A percentile compares a stretch with the other conserved stretches of the same genome.
Conservation (phyloP, 2,888 invertebrate genomes). For the Chirona hameri region DNA sequence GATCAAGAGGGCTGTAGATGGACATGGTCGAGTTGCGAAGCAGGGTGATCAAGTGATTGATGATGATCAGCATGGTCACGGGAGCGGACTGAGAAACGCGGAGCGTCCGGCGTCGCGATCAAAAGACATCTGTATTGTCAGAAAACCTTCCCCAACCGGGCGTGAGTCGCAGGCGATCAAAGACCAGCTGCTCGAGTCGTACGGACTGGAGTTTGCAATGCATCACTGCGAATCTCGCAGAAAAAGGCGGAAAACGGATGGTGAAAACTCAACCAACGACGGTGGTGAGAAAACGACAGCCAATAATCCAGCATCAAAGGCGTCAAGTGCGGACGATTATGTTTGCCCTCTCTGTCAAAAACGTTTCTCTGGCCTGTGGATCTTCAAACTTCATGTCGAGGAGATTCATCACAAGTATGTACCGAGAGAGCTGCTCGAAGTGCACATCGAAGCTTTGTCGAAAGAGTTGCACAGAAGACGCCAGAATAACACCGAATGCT, state of each 20-base stretch:
- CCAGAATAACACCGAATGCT: constrained; percentile 44
- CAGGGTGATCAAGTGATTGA: too few species aligned
- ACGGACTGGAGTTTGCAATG: constrained; percentile 93
- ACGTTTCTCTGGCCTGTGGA: constrained; percentile 92
- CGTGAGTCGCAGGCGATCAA: constrained; percentile 59
- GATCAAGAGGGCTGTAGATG: too few species aligned
- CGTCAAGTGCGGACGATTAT: constrained; percentile 68
- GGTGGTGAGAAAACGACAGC: neutral
- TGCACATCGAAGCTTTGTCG: constrained; percentile 79
- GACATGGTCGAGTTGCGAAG: too few species aligned
- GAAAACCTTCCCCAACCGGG: too few species aligned
- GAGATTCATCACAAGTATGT: constrained; percentile 90
- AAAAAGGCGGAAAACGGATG: constrained; percentile 38
- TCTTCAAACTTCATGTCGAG: constrained; percentile 91
- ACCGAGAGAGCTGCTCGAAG: constrained; percentile 80
- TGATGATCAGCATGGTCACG: too few species aligned
- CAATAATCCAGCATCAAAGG: neutral
- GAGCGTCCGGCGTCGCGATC: too few species aligned
- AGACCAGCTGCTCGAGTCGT: constrained; percentile 83
- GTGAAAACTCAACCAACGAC: neutral
- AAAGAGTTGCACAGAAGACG: constrained; percentile 45
- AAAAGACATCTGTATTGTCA: too few species aligned
- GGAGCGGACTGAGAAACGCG: too few species aligned
- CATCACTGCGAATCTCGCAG: constrained; percentile 87
- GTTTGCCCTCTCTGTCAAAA: constrained; percentile 86